These are phyloP conservation scores for Guaruba guarouba DNA, from an alignment of 2,113 vertebrate species.

Conservation along the genomic window DNA sequence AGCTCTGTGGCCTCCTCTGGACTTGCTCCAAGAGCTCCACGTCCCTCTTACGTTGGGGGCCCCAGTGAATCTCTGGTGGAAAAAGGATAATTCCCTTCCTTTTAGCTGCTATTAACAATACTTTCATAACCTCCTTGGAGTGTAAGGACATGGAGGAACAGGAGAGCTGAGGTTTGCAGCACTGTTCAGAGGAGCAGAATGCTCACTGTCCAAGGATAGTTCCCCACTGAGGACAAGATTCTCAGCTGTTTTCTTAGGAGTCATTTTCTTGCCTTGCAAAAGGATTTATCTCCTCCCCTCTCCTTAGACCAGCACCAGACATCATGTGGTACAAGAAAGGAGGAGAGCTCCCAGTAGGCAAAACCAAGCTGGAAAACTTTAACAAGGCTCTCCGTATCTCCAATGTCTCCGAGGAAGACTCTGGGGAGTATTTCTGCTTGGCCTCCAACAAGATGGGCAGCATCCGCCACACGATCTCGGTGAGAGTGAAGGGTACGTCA, in stretches of 20 bases:
- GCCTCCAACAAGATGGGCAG: slow-evolving; percentile 93
- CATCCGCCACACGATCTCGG: slow-evolving; percentile 90
- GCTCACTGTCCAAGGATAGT: background rate
- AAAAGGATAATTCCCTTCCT: background rate
- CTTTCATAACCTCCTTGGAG: background rate
- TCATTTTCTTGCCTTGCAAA: background rate
- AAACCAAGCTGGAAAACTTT: slow-evolving; percentile 88
- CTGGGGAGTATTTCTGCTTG: slow-evolving; percentile 92
- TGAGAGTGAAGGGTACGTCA: slow-evolving; percentile 94
- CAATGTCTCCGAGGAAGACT: slow-evolving; percentile 91
- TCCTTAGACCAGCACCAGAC: slow-evolving; percentile 86
- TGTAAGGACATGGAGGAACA: fast-evolving
- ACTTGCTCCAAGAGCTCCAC: background rate
- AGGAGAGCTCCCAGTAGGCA: slow-evolving; percentile 84
- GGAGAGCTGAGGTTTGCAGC: background rate
- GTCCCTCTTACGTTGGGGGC: background rate
- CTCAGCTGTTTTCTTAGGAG: background rate
- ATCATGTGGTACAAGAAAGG: slow-evolving; percentile 97
- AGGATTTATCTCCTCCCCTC: background rate
- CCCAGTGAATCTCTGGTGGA: background rate
- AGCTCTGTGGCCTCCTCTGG: background rate
- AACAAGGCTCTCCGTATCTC: slow-evolving; percentile 90
- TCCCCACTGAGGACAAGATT: background rate
- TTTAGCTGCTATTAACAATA: fast-evolving
- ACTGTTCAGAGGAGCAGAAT: background rate